Evolutionary conservation across 2,888 invertebrate genomes (phyloP).

Genomic region (Oscheius onirici): DNA sequence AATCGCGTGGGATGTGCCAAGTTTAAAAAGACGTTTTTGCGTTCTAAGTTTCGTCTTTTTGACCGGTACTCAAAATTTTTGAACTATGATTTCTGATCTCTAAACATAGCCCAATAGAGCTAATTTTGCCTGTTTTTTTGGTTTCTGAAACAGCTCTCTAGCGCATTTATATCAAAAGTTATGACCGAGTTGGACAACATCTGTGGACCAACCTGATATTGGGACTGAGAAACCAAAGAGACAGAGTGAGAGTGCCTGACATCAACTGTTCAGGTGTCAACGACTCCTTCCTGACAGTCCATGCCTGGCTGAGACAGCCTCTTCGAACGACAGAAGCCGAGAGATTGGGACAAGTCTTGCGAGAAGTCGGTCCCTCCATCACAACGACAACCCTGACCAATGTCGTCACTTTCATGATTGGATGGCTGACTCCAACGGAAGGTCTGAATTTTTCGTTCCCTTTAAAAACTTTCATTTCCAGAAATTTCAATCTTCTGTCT

Average conservation of each 20-base stretch:
- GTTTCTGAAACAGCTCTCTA: too few relatives aligned
- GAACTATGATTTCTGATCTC: too few relatives aligned
- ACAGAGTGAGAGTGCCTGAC: not conserved
- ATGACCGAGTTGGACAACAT: too few relatives aligned
- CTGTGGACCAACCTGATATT: too few relatives aligned
- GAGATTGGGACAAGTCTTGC: slow-evolving; percentile 40
- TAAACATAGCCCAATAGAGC: too few relatives aligned
- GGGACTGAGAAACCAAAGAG: too few relatives aligned
- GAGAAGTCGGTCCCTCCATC: slow-evolving; percentile 70
- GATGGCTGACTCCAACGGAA: slow-evolving; percentile 67
- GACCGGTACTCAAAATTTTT: too few relatives aligned
- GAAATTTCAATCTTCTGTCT: slow-evolving; percentile 70
- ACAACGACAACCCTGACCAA: slow-evolving; percentile 71
- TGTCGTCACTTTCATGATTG: slow-evolving; percentile 68
- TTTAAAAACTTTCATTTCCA: slow-evolving; percentile 32
- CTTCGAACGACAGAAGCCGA: slow-evolving; percentile 32
- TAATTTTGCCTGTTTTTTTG: too few relatives aligned
- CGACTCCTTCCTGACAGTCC: slow-evolving; percentile 68
- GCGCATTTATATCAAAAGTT: too few relatives aligned
- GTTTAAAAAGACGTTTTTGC: too few relatives aligned
- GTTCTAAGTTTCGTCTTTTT: too few relatives aligned
- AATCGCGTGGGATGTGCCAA: too few relatives aligned
- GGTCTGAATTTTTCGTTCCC: slow-evolving; percentile 36
- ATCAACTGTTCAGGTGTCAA: slow-evolving; percentile 57
- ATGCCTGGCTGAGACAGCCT: slow-evolving; percentile 58